These are phyloP conservation scores for Lethrus apterus DNA, from an alignment of 1,140 invertebrate species.

Conservation along the genomic window DNA sequence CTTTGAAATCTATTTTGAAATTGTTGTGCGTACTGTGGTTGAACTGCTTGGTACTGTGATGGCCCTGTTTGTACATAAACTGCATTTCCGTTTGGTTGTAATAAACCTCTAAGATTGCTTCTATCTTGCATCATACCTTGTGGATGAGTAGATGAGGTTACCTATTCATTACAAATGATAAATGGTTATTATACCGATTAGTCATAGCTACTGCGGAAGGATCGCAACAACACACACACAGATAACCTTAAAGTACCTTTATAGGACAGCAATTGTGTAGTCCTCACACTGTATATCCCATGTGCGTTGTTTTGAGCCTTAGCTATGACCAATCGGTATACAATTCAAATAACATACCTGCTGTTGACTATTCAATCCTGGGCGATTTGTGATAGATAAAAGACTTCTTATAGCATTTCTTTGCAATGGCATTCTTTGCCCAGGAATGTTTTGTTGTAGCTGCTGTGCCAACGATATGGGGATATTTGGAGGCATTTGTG, in stretches of 20 bases:
- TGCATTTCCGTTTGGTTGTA: conserved; percentile 33
- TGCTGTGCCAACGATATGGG: conserved; percentile 19
- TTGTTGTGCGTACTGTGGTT: conserved; percentile 34
- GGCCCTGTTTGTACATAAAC: conserved; percentile 40
- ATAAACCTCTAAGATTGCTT: conserved; percentile 33
- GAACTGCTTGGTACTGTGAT: conserved; percentile 37
- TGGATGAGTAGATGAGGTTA: conserved; percentile 40
- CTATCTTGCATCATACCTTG: conserved; percentile 37
- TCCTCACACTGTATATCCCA: no score
- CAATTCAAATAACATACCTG: conserved; percentile 17
- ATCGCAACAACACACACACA: not conserved
- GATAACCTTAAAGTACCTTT: not conserved
- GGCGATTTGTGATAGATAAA: not conserved
- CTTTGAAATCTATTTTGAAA: conserved; percentile 32
- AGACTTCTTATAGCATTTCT: not conserved
- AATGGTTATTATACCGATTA: no score
- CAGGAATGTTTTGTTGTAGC: conserved; percentile 17
- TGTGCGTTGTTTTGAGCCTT: no score
- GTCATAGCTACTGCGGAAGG: no score
- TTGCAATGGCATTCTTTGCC: conserved; percentile 15
- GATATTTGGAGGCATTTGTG: conserved; percentile 22
- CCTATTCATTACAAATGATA: no score
- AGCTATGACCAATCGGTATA: not conserved
- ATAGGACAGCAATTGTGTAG: no score
- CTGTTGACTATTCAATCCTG: conserved; percentile 27